Evolutionary conservation across 2,797 vertebrate species (phyloP), one percentile per base, ranked within the genome.

Genomic region (Catostomus latipinnis): DNA sequence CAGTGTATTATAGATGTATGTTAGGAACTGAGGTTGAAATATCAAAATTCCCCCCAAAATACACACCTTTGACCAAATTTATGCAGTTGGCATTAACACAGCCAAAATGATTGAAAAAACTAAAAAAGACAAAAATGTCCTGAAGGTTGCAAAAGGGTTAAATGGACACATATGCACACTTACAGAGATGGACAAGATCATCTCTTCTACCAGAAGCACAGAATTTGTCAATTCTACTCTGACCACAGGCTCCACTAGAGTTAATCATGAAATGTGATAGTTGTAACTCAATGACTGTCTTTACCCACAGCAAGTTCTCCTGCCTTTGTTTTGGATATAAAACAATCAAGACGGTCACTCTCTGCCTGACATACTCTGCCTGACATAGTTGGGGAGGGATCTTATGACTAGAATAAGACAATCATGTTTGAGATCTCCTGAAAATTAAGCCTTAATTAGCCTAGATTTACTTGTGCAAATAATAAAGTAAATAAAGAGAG

Each of bases 211-310:
- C 10, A 62, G 2, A 13, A 61, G 16, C 5, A 69, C 48, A 61
- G 1, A 53, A 52, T 5, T 50, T 11, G 10, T 11, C 10, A 11
- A 12, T 43, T 45, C 2, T n/a, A 43, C 13, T n/a, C 62, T 48
- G 43, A 48, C 57, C 49, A 22, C 22, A 54, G 0, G 8, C 11
- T 34, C 34, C 34, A 34, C 34, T 13, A 69, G 65, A 50, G 65
- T 50, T 60, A 8, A 43, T 16, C 46, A 60, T 53, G 67, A 78
- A 78, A 71, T 6, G 11, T 52, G 58, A 71, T 62, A 63, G 11
- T 14, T n/a, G 76, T 61, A 63, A 71, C 58, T 54, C 43, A 71
- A 63, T 62, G 34, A 63, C 58, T 45, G 12, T 78, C 34, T 34
- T 12, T 45, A 49, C 11, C 18, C 62, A 53, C 48, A 34, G 10